These are phyloP conservation scores for Chaetoderma sp. DNA, from an alignment of 2,888 invertebrate species.

Conservation along the genomic window DNA sequence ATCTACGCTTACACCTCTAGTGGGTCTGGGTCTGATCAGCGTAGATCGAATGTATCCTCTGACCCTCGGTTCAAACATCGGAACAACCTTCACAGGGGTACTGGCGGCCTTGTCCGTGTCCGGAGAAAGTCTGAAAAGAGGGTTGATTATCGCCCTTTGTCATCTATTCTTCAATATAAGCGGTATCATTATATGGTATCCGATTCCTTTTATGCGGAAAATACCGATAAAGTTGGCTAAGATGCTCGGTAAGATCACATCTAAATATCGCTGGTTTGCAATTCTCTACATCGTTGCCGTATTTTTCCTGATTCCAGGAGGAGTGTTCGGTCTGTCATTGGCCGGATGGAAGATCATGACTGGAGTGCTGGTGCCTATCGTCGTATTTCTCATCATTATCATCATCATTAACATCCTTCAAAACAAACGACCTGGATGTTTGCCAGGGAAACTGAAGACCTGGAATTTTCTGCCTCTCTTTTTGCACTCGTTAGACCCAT, in stretches of 20 bases:
- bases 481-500: slow-evolving; percentile 55
- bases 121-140: slow-evolving; percentile 56
- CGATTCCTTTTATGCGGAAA: slow-evolving; percentile 71
- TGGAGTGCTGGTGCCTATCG: slow-evolving; percentile 57
- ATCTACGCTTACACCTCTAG: slow-evolving; percentile 74
- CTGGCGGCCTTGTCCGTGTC: slow-evolving; percentile 72
- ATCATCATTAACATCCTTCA: slow-evolving; percentile 60
- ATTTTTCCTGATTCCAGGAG: slow-evolving; percentile 59
- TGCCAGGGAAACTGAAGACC: slow-evolving; percentile 54
- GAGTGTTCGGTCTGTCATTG: slow-evolving; percentile 59
- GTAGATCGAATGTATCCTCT: slow-evolving; percentile 74
- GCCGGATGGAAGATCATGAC: slow-evolving; percentile 51
- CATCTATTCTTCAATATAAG: slow-evolving; percentile 67
- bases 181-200: slow-evolving; percentile 73
- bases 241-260: slow-evolving; percentile 72
- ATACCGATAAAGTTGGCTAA: slow-evolving; percentile 72
- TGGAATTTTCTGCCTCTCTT: slow-evolving; percentile 65
- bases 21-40: slow-evolving; percentile 73
- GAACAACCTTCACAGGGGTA: slow-evolving; percentile 74
- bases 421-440: slow-evolving; percentile 40
- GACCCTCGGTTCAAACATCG: slow-evolving; percentile 74
- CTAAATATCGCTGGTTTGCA: slow-evolving; percentile 74
- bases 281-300: slow-evolving; percentile 68
- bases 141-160: slow-evolving; percentile 62
- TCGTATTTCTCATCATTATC: slow-evolving; percentile 45